Evolutionary conservation across 2,797 vertebrate species (phyloP), one percentile per base, ranked within the genome.

Genomic region (Sebastiscus tertius): DNA sequence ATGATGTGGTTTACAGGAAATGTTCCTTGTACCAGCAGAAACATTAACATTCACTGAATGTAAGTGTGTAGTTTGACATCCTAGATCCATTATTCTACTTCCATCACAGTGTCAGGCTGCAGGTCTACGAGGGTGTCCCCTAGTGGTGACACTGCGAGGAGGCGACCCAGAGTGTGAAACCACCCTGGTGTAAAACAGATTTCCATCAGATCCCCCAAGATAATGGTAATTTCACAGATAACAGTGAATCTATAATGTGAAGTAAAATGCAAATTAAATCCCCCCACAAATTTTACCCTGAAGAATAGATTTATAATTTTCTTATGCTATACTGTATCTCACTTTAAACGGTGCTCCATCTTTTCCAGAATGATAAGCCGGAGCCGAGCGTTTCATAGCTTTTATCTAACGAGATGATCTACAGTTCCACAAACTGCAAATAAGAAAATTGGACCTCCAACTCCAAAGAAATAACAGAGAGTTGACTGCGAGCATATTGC

Each of bases 201-300:
- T 94, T 91, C 69, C 85, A 95, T 95, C 94, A 91, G 93, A 94
- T 93, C 85, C 67, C 84, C 73, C 59, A 73, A 93, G 92, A 94
- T 94, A 94, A 89, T 90, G 77, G 87, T 93, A 95, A 95, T 93
- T 94, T 94, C 90, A 92, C 88, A 95, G 92, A 95, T 95, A 95
- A 91, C 90, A 85, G 84, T 81, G 81, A 91, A 92, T 94, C 85
- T 87, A 88, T 91, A 92, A 93, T 87, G 81, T 92, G 77, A 82
- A 91, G 74, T 87, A 87, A 93, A 92, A 95, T 95, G 94, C 93
- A 92, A 94, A 95, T 95, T 91, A 93, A 93, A 92, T 84, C 88
- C 90, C 87, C 80, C 79, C 73, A 55, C 72, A 90, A 87, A 93
- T 89, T 93, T 85, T 90, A 87, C 90, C 94, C 93, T 64, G 88